Evolutionary conservation across 2,113 vertebrate species (phyloP), one percentile per base, ranked within the genome.

Genomic region (Syngnathus floridae): DNA sequence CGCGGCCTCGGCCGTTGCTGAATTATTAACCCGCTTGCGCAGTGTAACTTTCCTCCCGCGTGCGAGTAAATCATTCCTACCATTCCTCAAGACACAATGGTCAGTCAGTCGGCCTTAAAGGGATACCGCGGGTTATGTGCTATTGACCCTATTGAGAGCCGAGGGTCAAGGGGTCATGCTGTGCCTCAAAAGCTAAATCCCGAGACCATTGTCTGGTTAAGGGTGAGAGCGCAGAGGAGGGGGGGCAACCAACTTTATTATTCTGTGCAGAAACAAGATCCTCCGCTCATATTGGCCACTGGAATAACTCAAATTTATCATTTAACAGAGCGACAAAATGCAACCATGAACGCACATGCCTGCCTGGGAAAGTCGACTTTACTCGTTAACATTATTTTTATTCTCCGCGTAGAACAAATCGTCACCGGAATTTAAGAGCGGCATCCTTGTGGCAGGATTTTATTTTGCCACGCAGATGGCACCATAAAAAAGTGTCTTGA

Each of bases 61-160:
- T 66, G 17, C 64, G 74, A 74, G 72, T 77, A 65, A 82, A 79
- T 78, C 62, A 77, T 83, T 79, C 75, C 82, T 86, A 77, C 73
- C 75, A 73, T 65, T 78, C 73, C 77, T 69, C 69, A 70, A 43
- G 66, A 82, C 71, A 81, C 88, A 87, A 84, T 78, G 77, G 79
- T 71, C 79, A 88, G 91, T 87, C 91, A 75, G 80, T 79, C 77
- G 64, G 89, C 88, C 92, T 92, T 93, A 92, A 90, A 93, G 93
- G 91, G 93, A 93, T 92, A 91, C 94, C 93, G 93, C 93, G 95
- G 94, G 94, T 95, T 95, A 93, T 92, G 91, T 93, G 93, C 93
- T 92, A 92, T 95, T 95, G 94, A 91, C 91, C 91, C 93, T 91
- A 94, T 93, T 94, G 92, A 94, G 92, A 90, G 88, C 91, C 93